Evolutionary conservation across 1,140 invertebrate species (phyloP).

Genomic region (Hestina assimilis): DNA sequence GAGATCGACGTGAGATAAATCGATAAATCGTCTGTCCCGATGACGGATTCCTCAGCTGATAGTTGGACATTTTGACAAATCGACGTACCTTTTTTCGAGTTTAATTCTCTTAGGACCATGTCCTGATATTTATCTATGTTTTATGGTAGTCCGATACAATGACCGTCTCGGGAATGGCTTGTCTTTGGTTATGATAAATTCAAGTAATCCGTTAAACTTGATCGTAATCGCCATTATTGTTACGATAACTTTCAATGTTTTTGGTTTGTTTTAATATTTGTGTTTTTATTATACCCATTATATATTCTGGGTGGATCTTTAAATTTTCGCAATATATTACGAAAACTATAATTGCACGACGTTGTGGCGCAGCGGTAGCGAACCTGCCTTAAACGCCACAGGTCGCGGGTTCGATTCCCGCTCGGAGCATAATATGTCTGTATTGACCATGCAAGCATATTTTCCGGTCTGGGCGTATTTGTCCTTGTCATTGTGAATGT

Average conservation of each 20-base stretch:
- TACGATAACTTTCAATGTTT: background rate
- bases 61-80: conserved; percentile 71
- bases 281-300: no score
- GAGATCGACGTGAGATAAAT: conserved; percentile 56
- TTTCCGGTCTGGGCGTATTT: no score
- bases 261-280: no score
- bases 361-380: no score
- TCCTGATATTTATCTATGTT: conserved; percentile 51
- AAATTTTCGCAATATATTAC: no score
- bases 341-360: no score
- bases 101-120: conserved; percentile 50
- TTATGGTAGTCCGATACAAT: conserved; percentile 30
- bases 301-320: no score
- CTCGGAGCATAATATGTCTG: no score
- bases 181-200: background rate
- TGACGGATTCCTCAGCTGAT: conserved; percentile 68
- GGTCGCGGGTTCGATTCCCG: no score
- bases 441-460: no score
- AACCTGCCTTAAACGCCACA: no score
- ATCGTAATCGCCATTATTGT: background rate
- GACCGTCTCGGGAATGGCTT: conserved; percentile 24
- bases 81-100: conserved; percentile 50
- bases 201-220: background rate
- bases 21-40: conserved; percentile 59
- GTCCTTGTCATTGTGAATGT: no score